These are phyloP conservation scores for Hyles lineata DNA, from an alignment of 2,888 invertebrate species.

Conservation along the genomic window DNA sequence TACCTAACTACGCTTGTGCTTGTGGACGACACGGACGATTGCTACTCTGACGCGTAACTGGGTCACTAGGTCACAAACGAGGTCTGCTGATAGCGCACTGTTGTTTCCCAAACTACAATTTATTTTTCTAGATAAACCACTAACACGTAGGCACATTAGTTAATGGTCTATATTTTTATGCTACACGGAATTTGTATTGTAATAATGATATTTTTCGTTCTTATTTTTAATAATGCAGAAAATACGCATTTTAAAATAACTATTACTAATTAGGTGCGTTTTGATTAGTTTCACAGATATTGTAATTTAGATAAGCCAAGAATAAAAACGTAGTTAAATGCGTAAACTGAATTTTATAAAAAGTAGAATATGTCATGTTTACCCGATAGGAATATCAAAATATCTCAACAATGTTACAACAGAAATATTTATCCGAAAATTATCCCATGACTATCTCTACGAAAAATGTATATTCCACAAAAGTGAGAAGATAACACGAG, in stretches of 20 bases:
- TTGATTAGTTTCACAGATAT: conserved; percentile 1
- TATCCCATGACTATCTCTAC: neutral
- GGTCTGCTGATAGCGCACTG: conserved; percentile 74
- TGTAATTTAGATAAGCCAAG: neutral
- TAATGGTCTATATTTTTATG: conserved; percentile 4
- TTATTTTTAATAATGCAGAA: neutral
- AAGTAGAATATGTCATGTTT: neutral
- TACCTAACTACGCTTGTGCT: conserved; percentile 53
- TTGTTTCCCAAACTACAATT: conserved; percentile 69
- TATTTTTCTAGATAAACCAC: conserved; percentile 50
- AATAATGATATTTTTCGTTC: neutral
- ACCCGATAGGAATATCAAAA: neutral
- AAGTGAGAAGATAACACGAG: neutral
- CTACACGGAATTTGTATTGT: neutral
- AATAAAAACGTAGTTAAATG: neutral
- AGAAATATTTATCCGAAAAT: neutral
- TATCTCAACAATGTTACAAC: neutral
- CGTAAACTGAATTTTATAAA: neutral
- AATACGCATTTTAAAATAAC: neutral
- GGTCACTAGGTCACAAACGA: conserved; percentile 88
- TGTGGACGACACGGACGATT: conserved; percentile 67
- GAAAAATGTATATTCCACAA: neutral
- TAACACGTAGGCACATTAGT: conserved; percentile 31
- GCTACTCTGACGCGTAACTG: conserved; percentile 82
- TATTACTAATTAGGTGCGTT: neutral